phyloP scores from a whole-genome alignment of 2,888 invertebrate genomes.

The Lasioglossum zephyrum region DNA sequence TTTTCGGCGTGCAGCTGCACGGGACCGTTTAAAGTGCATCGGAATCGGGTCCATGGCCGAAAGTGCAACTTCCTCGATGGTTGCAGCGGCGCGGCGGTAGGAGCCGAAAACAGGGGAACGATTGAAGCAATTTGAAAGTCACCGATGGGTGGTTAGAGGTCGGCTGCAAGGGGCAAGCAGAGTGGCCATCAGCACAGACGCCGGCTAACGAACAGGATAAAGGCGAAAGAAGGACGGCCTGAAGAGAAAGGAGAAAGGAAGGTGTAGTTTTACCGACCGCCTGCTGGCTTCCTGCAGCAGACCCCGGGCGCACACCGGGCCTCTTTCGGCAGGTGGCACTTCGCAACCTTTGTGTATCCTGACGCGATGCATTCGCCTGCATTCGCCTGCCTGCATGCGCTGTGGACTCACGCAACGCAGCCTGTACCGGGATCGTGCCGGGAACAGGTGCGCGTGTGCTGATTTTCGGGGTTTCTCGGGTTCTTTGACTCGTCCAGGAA shows the following conservation, averaged over 20 bases:
- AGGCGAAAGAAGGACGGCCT: constrained; percentile 39
- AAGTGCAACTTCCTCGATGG: neutral
- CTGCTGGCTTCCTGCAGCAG: constrained; percentile 67
- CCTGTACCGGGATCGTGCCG: constrained; percentile 61
- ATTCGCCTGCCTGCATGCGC: constrained; percentile 54
- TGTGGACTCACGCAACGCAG: constrained; percentile 45
- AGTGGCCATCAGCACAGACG: constrained; percentile 19
- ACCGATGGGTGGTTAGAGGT: constrained; percentile 13
- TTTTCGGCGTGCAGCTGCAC: neutral
- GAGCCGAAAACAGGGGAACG: neutral
- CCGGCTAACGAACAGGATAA: constrained; percentile 39
- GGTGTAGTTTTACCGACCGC: constrained; percentile 62
- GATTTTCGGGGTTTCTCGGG: constrained; percentile 56
- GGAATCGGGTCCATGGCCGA: neutral
- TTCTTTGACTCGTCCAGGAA: constrained; percentile 48
- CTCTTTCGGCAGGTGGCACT: constrained; percentile 72
- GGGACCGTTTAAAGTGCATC: neutral
- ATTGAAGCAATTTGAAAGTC: constrained; percentile 20
- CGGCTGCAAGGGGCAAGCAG: constrained; percentile 21
- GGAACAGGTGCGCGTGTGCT: constrained; percentile 63
- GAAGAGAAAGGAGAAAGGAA: constrained; percentile 57
- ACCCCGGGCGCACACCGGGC: constrained; percentile 63
- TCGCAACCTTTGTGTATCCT: constrained; percentile 76
- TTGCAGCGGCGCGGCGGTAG: neutral
- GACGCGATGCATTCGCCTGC: constrained; percentile 71